These are phyloP conservation scores for Forficula auricularia DNA, from an alignment of 1,140 invertebrate species.

Conservation along the genomic window DNA sequence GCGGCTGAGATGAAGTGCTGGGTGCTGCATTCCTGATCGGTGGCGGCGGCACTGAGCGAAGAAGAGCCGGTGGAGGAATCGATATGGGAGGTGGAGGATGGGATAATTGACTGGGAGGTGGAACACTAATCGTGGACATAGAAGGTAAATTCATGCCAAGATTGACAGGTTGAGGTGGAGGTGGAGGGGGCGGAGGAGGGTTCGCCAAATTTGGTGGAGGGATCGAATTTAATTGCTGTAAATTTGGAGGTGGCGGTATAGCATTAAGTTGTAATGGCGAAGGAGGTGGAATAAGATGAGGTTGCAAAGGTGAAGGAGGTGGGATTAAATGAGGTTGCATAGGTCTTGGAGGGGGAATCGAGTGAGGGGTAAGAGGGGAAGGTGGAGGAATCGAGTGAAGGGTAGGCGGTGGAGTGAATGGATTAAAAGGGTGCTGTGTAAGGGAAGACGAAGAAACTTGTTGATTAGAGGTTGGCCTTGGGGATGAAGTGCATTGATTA, in stretches of 20 bases:
- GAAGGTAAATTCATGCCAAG: slow-evolving; percentile 25
- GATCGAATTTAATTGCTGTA: slow-evolving; percentile 17
- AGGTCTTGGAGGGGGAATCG: slow-evolving; percentile 26
- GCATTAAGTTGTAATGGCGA: slow-evolving; percentile 21
- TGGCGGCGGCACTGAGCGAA: slow-evolving; percentile 22
- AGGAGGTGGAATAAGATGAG: slow-evolving; percentile 22
- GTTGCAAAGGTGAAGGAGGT: slow-evolving; percentile 23
- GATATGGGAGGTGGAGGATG: slow-evolving; percentile 18
- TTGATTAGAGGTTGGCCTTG: slow-evolving; percentile 3
- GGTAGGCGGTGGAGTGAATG: slow-evolving; percentile 10
- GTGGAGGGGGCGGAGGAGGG: slow-evolving; percentile 24
- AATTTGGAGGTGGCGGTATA: slow-evolving; percentile 22
- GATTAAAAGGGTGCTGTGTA: slow-evolving; percentile 3
- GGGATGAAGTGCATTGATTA: not conserved
- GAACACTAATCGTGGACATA: slow-evolving; percentile 24
- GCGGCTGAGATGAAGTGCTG: slow-evolving; percentile 5
- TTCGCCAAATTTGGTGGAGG: slow-evolving; percentile 23
- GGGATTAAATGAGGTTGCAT: slow-evolving; percentile 32
- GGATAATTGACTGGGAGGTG: slow-evolving; percentile 15
- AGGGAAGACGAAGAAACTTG: slow-evolving; percentile 3
- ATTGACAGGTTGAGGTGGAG: slow-evolving; percentile 19
- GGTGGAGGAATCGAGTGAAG: slow-evolving; percentile 12
- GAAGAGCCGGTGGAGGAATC: slow-evolving; percentile 21
- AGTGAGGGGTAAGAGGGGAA: slow-evolving; percentile 16
- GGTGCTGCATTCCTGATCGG: slow-evolving; percentile 19